phyloP scores from a whole-genome alignment of 2,888 invertebrate genomes.

The Ceraclea dissimilis region DNA sequence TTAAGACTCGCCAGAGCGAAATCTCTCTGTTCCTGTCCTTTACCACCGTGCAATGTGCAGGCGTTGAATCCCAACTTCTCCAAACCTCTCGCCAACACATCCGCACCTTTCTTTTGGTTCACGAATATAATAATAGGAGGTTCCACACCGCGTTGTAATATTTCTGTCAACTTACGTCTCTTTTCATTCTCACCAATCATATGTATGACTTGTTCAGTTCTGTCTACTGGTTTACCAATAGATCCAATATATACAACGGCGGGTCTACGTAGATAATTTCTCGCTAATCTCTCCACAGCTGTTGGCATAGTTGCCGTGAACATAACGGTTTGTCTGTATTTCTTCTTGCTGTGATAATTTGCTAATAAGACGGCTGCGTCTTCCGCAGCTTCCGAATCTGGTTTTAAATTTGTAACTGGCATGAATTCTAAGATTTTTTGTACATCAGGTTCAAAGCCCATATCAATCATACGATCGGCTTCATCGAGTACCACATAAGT shows the following conservation, averaged over 20 bases:
- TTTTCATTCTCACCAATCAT: slow-evolving; percentile 95
- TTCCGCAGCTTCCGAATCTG: slow-evolving; percentile 97
- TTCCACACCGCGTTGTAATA: slow-evolving; percentile 80
- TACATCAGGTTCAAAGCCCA: slow-evolving; percentile 98
- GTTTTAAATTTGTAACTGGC: slow-evolving; percentile 97
- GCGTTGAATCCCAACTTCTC: slow-evolving; percentile 96
- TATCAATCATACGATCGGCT: slow-evolving; percentile 99
- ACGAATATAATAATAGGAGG: slow-evolving; percentile 99
- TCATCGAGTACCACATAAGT: slow-evolving; percentile 95
- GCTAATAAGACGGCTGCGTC: slow-evolving; percentile 83
- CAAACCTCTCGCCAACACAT: slow-evolving; percentile 92
- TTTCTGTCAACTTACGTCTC: slow-evolving; percentile 90
- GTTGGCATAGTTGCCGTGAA: slow-evolving; percentile 99
- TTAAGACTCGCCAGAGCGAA: slow-evolving; percentile 96
- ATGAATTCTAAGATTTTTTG: slow-evolving; percentile 96
- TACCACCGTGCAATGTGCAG: slow-evolving; percentile 97
- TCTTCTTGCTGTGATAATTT: slow-evolving; percentile 93
- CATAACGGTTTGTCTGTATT: slow-evolving; percentile 99
- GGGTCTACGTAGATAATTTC: slow-evolving; percentile 89
- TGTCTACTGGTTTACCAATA: slow-evolving; percentile 92
- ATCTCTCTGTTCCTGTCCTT: slow-evolving; percentile 99
- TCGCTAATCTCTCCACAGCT: slow-evolving; percentile 91
- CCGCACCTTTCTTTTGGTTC: slow-evolving; percentile 99
- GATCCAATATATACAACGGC: slow-evolving; percentile 98
- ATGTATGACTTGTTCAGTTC: slow-evolving; percentile 95